Conservation (phyloP, 2,888 invertebrate species). For the Mimas tiliae region DNA sequence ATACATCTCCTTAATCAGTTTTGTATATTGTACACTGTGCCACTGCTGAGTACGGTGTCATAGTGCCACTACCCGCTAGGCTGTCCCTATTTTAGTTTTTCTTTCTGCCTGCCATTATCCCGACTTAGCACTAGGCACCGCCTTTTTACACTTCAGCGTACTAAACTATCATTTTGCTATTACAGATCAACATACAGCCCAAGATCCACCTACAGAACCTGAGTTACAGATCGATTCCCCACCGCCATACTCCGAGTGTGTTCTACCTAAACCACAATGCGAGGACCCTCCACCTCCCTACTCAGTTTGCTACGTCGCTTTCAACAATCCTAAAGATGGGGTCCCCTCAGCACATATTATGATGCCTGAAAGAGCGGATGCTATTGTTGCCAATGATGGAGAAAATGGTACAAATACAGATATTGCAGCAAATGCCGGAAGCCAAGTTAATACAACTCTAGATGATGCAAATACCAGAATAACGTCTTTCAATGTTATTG, state of each 20-base stretch:
- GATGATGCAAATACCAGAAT: not conserved
- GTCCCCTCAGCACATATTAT: not conserved
- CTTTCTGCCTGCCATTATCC: no score
- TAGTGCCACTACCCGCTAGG: no score
- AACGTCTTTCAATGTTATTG: not conserved
- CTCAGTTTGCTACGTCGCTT: slow-evolving; percentile 61
- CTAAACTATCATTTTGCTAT: no score
- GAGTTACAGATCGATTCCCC: slow-evolving; percentile 51
- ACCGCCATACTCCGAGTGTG: slow-evolving; percentile 65
- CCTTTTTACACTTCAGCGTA: no score
- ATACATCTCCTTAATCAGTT: no score
- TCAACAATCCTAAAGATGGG: slow-evolving; percentile 52
- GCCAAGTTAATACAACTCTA: not conserved
- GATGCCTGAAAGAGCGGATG: not conserved
- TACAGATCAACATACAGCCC: slow-evolving; percentile 41
- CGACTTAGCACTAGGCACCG: no score
- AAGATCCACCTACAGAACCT: slow-evolving; percentile 28
- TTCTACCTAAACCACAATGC: slow-evolving; percentile 29
- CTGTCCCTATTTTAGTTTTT: no score
- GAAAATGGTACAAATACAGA: not conserved
- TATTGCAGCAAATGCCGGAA: not conserved
- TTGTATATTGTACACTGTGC: no score
- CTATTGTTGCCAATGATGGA: not conserved
- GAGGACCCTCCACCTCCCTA: slow-evolving; percentile 73
- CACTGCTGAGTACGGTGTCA: no score